Evolutionary conservation across 2,797 vertebrate species (phyloP).

Genomic region (Periparus ater): DNA sequence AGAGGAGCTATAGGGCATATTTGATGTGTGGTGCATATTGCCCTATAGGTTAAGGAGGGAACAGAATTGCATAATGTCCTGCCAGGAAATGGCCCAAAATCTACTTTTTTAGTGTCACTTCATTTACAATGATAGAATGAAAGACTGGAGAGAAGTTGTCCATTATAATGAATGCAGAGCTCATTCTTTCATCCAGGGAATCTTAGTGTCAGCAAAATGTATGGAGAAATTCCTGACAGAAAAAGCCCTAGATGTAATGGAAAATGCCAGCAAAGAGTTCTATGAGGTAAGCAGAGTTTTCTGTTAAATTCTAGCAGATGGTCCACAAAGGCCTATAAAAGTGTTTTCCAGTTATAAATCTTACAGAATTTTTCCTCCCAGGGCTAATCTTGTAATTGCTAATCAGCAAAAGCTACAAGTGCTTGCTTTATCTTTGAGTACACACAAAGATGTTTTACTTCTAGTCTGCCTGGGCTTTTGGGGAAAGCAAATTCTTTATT

Average conservation of each 20-base stretch:
- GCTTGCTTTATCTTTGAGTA: slow-evolving; percentile 35
- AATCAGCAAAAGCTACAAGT: slow-evolving; percentile 37
- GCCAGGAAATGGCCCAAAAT: background rate
- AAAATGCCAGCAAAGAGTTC: slow-evolving; percentile 18
- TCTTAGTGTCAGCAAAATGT: slow-evolving; percentile 14
- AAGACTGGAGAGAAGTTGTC: background rate
- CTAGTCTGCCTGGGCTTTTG: background rate
- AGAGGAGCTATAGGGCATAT: background rate
- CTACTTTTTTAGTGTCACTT: background rate
- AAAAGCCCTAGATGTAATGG: background rate
- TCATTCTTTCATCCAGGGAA: slow-evolving; percentile 15
- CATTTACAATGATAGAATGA: background rate
- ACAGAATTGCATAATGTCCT: background rate
- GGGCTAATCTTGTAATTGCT: slow-evolving; percentile 3
- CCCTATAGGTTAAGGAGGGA: background rate
- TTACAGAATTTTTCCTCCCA: slow-evolving; percentile 2
- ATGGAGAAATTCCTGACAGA: slow-evolving; percentile 9
- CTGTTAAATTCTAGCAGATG: slow-evolving; percentile 25
- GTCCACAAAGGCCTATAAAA: slow-evolving; percentile 17
- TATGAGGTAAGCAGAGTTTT: slow-evolving; percentile 26
- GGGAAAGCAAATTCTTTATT: slow-evolving; percentile 4
- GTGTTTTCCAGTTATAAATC: slow-evolving; percentile 36
- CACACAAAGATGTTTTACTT: slow-evolving; percentile 2
- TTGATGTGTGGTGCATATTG: background rate
- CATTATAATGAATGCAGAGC: background rate